Base-by-base conservation (phyloP, 1,140 invertebrate species). In the Apis florea region DNA sequence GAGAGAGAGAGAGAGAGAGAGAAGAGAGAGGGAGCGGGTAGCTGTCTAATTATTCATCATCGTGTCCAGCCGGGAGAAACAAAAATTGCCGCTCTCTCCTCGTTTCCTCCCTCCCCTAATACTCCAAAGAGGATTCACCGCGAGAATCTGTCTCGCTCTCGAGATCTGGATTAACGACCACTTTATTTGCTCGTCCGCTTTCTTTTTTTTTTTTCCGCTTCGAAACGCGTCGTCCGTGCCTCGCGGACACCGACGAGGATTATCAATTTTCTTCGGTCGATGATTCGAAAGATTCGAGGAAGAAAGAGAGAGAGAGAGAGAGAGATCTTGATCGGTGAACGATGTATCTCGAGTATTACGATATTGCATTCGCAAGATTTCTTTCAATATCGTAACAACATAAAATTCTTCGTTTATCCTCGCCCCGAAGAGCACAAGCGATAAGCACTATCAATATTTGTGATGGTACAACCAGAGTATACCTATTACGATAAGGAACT, bases 21-120 rank as follows among this genome's bases (percentile, higher is more conserved):
- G 53, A 56, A 21, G 8, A 21, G 53, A 19, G 24, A 11, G 17
- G n/a, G 12, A 10, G 49, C 51, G 61, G 54, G 49, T 61, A 59
- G 9, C 72, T 86, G 77, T 83, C 85, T 86, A 87, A 87, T 87
- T 87, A 87, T 87, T 87, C 85, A 87, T 86, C 85, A 83, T 83
- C 77, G 81, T 71, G 77, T 80, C 76, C 84, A 24, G 75, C 40
- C 58, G 68, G 68, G 17, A 58, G 24, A 71, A 82, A 83, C 67
- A 75, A 83, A 83, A 86, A 85, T 69, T 59, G 64, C 54, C 51
- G 75, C 40, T 24, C 54, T 24, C 54, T 64, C 31, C 31, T 71
- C 67, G 85, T 86, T 84, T 76, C 70, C 79, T 85, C 85, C 49
- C 85, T 64, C 76, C 67, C 59, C 73, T 87, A 83, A 87, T 87